Conservation (phyloP, 2,797 vertebrate species). For the Distichodus sexfasciatus region DNA sequence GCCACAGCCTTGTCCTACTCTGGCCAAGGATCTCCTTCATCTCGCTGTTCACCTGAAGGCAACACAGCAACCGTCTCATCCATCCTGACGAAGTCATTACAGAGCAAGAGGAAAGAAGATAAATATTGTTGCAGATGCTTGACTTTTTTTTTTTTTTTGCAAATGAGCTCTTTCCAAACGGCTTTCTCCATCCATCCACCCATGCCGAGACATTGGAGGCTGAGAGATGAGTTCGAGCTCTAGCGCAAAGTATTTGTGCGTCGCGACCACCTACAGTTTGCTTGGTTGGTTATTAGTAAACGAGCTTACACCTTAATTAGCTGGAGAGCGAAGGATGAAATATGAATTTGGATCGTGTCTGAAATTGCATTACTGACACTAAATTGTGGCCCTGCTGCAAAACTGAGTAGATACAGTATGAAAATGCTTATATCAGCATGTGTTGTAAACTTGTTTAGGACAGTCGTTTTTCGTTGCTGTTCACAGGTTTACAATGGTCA, state of each 20-base stretch:
- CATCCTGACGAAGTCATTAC: constrained; percentile 91
- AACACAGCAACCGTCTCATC: constrained; percentile 81
- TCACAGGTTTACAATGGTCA: no score
- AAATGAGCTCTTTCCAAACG: constrained; percentile 77
- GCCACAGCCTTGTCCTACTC: constrained; percentile 89
- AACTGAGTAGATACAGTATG: no score
- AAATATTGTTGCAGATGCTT: constrained; percentile 86
- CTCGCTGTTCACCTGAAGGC: constrained; percentile 86
- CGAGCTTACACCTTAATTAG: constrained; percentile 1
- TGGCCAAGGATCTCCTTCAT: constrained; percentile 75
- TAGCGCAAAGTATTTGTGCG: constrained; percentile 70
- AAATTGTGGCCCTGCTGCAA: not conserved
- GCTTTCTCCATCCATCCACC: constrained; percentile 76
- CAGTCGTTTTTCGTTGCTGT: no score
- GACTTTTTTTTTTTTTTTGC: constrained; percentile 69
- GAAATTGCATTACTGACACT: not conserved
- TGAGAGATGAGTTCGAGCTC: constrained; percentile 72
- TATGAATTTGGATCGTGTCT: not conserved
- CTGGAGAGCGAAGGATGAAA: constrained; percentile 1
- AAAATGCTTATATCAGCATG: no score
- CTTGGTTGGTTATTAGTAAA: constrained; percentile 19
- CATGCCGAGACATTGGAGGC: constrained; percentile 71
- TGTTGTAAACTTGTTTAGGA: no score
- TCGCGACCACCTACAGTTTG: constrained; percentile 55
- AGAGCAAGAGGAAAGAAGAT: constrained; percentile 89